Conservation (phyloP, 2,113 vertebrate genomes). For the Etia nguti region DNA sequence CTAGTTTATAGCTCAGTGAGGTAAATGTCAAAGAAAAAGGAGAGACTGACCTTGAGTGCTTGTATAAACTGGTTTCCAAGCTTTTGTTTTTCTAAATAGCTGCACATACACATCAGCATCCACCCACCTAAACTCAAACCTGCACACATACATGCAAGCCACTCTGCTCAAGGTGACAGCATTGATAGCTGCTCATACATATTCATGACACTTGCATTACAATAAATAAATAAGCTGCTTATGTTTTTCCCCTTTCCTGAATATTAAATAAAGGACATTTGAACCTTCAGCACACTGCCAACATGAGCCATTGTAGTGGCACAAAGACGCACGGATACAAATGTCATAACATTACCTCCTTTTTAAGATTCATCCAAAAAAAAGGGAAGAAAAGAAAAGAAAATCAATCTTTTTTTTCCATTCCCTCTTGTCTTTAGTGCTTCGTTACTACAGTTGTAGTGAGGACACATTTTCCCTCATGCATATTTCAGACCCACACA, state of each 20-base stretch:
- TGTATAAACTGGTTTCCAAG: not conserved
- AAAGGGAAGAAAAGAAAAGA: not conserved
- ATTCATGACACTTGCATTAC: constrained; percentile 54
- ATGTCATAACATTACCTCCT: constrained; percentile 20
- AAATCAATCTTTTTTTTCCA: not conserved
- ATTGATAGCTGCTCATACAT: constrained; percentile 53
- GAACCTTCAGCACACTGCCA: constrained; percentile 4
- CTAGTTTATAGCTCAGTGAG: not conserved
- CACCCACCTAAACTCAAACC: not conserved
- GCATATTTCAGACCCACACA: constrained; percentile 58
- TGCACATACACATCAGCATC: not conserved
- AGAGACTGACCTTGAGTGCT: constrained; percentile 12
- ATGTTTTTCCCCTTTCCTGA: constrained; percentile 28
- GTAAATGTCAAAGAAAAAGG: not conserved
- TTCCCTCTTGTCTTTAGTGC: not conserved
- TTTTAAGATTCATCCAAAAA: constrained; percentile 19
- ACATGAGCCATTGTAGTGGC: not conserved
- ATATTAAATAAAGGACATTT: constrained; percentile 55
- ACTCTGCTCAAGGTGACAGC: constrained; percentile 48
- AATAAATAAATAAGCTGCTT: constrained; percentile 64
- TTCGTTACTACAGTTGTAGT: not conserved
- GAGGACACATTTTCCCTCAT: constrained; percentile 53
- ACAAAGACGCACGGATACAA: constrained; percentile 5
- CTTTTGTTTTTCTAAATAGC: constrained; percentile 18
- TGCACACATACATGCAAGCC: not conserved